Percentiles rank a stretch among this genome's conserved stretches.
Conservation (phyloP, 2,888 invertebrate species). For the Nebria salina region DNA sequence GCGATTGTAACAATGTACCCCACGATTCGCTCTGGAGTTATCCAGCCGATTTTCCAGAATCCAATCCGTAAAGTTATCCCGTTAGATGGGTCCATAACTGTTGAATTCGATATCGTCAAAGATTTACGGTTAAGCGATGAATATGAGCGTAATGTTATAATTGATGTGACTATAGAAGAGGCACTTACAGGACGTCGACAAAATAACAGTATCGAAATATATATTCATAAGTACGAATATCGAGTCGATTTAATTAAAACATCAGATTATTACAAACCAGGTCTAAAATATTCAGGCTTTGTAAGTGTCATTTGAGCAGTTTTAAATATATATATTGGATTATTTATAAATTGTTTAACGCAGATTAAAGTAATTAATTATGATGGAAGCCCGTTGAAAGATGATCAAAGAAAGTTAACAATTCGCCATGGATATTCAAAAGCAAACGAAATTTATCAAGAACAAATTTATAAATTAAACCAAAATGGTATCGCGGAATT, state of each 20-base stretch:
- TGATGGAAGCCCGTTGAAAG: slow-evolving; percentile 73
- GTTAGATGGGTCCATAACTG: slow-evolving; percentile 70
- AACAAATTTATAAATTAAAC: slow-evolving; percentile 67
- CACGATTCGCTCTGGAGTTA: slow-evolving; percentile 79
- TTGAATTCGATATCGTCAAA: slow-evolving; percentile 80
- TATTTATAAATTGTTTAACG: not conserved
- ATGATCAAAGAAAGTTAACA: slow-evolving; percentile 68
- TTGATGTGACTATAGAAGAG: slow-evolving; percentile 92
- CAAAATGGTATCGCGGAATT: slow-evolving; percentile 72
- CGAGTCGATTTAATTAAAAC: slow-evolving; percentile 80
- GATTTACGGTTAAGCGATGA: slow-evolving; percentile 82
- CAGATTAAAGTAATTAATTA: slow-evolving; percentile 76
- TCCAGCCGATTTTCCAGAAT: slow-evolving; percentile 79
- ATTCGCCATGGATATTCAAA: slow-evolving; percentile 72
- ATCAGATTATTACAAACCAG: slow-evolving; percentile 89
- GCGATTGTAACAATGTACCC: slow-evolving; percentile 86
- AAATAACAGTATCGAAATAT: slow-evolving; percentile 77
- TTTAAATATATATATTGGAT: not conserved
- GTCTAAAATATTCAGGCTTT: slow-evolving; percentile 83
- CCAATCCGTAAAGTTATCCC: slow-evolving; percentile 77
- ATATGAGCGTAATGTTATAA: slow-evolving; percentile 81
- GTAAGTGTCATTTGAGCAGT: slow-evolving; percentile 63
- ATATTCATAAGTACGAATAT: slow-evolving; percentile 81
- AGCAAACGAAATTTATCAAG: slow-evolving; percentile 66
- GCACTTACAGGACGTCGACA: slow-evolving; percentile 84